Evolutionary conservation across 2,797 vertebrate genomes (phyloP).

Genomic region (Epinephelus awoara): DNA sequence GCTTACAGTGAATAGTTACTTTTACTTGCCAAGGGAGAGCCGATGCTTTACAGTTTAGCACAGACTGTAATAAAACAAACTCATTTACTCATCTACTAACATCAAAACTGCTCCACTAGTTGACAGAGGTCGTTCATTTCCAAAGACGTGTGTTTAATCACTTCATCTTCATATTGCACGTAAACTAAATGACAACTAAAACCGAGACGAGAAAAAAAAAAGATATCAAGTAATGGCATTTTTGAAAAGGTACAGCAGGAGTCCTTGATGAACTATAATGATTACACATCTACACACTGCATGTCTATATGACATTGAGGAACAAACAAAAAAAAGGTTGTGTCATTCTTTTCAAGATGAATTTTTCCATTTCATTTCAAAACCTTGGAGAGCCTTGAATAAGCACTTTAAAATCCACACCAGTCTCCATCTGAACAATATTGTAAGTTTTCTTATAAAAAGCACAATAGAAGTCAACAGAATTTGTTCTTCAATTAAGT

Average conservation of each 20-base stretch:
- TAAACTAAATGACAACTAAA: slow-evolving; percentile 4
- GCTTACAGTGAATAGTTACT: slow-evolving; percentile 31
- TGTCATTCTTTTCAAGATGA: background rate
- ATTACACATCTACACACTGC: background rate
- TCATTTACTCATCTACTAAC: background rate
- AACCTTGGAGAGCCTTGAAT: background rate
- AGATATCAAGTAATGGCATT: background rate
- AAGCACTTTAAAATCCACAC: background rate
- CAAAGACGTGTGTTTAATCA: slow-evolving; percentile 25
- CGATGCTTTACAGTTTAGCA: background rate
- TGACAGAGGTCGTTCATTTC: background rate
- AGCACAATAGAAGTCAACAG: background rate
- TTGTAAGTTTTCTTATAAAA: background rate
- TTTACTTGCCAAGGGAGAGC: slow-evolving; percentile 17
- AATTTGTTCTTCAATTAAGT: background rate
- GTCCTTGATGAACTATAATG: slow-evolving; percentile 9
- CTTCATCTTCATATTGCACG: background rate
- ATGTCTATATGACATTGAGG: background rate
- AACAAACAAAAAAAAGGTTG: background rate
- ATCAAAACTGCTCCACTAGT: background rate
- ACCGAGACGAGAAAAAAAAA: background rate
- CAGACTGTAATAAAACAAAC: background rate
- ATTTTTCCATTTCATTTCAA: background rate
- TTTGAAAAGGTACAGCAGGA: slow-evolving; percentile 3
- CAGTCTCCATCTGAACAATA: background rate